Evolutionary conservation across 2,113 vertebrate genomes (phyloP).

Genomic region (Marmota flaviventris): DNA sequence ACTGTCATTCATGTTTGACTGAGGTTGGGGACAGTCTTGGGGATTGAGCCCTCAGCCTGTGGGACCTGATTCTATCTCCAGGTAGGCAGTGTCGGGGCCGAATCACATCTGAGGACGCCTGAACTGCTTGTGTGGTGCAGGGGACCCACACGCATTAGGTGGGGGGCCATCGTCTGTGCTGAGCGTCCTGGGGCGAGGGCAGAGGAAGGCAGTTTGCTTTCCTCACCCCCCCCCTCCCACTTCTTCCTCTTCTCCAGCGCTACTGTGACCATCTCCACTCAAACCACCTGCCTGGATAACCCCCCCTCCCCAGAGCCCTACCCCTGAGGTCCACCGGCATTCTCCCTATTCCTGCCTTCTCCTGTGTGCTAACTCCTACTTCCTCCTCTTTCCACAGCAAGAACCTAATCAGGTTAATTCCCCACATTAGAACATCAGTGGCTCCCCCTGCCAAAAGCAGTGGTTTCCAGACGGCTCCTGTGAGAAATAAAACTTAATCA

Average conservation of each 20-base stretch:
- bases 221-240: not conserved
- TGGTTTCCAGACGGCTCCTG: not conserved
- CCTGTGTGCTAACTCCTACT: rapidly evolving
- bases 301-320: not conserved
- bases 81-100: not conserved
- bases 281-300: not conserved
- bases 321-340: not conserved
- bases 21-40: no score
- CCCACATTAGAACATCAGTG: not conserved
- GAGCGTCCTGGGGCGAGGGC: no score
- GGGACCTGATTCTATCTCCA: not conserved
- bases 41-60: not conserved
- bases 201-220: not conserved
- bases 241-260: not conserved
- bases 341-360: not conserved
- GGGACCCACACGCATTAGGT: no score
- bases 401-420: not conserved
- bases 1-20: not conserved
- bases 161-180: not conserved
- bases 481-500: not conserved
- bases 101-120: not conserved
- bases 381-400: not conserved
- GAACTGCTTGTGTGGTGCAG: rapidly evolving
- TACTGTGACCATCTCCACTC: not conserved
- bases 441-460: not conserved